Evolutionary conservation across 2,113 vertebrate genomes (phyloP).

Genomic region (Ptilonorhynchus violaceus): DNA sequence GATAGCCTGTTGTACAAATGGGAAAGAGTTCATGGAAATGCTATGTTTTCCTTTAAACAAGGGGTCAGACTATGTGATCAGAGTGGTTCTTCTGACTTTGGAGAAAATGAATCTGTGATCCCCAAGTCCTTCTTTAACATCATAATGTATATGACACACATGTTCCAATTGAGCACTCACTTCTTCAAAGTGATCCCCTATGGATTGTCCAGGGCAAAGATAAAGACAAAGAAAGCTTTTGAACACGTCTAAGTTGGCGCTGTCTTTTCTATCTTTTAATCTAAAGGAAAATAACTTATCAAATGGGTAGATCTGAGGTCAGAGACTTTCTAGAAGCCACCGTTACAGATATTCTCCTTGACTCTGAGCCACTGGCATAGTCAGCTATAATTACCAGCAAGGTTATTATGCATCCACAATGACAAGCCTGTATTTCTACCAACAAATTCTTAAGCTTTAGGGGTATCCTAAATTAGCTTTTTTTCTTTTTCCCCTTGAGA

Average conservation of each 20-base stretch:
- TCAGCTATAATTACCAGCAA: slow-evolving; percentile 11
- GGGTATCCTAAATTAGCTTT: slow-evolving; percentile 10
- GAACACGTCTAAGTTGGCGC: not conserved
- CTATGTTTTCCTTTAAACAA: not conserved
- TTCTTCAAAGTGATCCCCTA: not conserved
- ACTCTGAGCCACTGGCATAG: not conserved
- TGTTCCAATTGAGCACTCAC: not conserved
- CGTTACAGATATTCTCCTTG: not conserved
- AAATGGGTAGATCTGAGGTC: not conserved
- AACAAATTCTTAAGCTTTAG: slow-evolving; percentile 8
- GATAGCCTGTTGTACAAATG: not conserved
- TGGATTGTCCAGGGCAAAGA: not conserved
- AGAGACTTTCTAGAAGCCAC: slow-evolving; percentile 15
- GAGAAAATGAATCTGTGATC: not conserved
- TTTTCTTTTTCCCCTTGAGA: not conserved
- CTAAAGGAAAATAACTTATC: slow-evolving; percentile 29
- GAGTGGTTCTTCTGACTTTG: not conserved
- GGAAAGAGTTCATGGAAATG: not conserved
- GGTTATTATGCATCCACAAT: slow-evolving; percentile 1
- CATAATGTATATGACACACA: not conserved
- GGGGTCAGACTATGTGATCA: not conserved
- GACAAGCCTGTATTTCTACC: not conserved
- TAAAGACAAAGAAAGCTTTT: slow-evolving; percentile 16
- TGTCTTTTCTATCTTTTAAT: not conserved
- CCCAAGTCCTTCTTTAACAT: not conserved